Conservation (phyloP, 2,797 vertebrate genomes). For the Phataginus tricuspis region DNA sequence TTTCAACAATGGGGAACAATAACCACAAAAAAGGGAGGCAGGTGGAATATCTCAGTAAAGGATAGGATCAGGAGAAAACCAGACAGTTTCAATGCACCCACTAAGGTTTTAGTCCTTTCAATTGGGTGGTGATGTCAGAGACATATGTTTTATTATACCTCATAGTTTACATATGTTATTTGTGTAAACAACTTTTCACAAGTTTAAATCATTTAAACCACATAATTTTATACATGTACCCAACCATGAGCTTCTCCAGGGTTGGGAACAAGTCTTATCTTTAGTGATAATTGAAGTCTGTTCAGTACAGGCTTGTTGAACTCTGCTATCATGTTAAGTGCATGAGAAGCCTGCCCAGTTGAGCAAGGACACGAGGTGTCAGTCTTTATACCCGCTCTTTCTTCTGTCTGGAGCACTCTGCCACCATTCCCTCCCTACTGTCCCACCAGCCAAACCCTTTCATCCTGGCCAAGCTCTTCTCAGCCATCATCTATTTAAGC, state of each 20-base stretch:
- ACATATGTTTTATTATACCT: background rate
- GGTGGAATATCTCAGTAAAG: background rate
- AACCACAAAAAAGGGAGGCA: background rate
- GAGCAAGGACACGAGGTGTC: background rate
- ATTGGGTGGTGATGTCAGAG: background rate
- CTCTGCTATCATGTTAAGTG: background rate
- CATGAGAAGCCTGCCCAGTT: background rate
- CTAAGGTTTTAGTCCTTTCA: background rate
- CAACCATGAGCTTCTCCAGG: background rate
- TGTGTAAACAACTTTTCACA: background rate
- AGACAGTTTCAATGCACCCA: background rate
- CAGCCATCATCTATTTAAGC: background rate
- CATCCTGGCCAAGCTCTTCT: background rate
- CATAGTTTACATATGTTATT: background rate
- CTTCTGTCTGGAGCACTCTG: background rate
- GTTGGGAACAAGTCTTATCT: background rate
- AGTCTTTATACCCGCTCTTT: background rate
- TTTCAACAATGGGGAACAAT: background rate
- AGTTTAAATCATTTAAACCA: background rate
- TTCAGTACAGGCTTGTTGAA: background rate
- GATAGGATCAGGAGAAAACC: background rate
- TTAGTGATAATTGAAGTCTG: background rate
- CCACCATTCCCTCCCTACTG: background rate
- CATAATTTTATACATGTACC: background rate
- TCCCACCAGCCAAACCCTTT: background rate